Conservation (phyloP, 2,113 vertebrate species). For the Nicator chloris region DNA sequence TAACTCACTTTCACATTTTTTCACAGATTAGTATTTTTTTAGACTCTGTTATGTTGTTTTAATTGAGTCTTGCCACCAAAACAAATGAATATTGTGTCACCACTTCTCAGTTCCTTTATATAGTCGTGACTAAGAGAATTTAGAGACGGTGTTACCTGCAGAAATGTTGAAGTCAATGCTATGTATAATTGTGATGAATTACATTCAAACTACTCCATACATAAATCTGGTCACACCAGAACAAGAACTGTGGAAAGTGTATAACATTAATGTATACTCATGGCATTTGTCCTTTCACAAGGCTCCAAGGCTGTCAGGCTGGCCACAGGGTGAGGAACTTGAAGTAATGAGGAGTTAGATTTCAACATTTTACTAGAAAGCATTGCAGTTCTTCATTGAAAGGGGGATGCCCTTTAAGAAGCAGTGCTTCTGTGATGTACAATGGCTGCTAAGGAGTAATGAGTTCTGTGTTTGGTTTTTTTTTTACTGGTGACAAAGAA, state of each 20-base stretch:
- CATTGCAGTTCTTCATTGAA: neutral
- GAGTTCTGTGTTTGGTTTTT: neutral
- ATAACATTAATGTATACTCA: neutral
- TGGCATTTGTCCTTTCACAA: conserved; percentile 21
- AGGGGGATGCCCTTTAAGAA: neutral
- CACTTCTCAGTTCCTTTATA: neutral
- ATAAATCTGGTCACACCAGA: conserved; percentile 50
- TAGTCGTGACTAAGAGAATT: neutral
- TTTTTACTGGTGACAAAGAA: neutral
- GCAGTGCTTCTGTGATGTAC: neutral
- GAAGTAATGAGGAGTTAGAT: neutral
- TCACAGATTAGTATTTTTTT: conserved; percentile 40
- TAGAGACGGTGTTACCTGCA: neutral
- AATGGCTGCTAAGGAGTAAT: neutral
- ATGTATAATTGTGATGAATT: conserved; percentile 2
- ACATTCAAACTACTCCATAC: neutral
- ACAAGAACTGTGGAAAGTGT: conserved; percentile 26
- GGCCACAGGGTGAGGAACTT: neutral
- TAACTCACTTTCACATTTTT: conserved; percentile 21
- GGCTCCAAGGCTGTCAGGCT: neutral
- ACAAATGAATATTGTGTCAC: conserved; percentile 35
- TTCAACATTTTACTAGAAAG: conserved; percentile 21
- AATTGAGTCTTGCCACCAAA: conserved; percentile 18
- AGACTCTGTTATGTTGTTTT: conserved; percentile 22
- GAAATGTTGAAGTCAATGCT: neutral